phyloP scores from a whole-genome alignment of 2,113 vertebrate species.

The Sminthopsis crassicaudata region DNA sequence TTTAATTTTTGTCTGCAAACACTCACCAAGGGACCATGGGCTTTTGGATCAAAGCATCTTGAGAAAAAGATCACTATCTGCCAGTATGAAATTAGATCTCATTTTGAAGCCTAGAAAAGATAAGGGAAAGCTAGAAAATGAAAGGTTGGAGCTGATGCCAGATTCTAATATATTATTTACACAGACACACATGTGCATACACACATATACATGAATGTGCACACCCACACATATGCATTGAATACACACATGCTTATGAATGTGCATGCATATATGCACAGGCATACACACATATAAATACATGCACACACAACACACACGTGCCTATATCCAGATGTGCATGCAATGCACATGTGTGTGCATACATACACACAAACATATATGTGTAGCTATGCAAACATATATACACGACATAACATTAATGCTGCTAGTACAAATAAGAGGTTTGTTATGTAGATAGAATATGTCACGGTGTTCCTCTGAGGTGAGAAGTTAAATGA shows the following conservation, averaged over 20 bases:
- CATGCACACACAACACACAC: no score
- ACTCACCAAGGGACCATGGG: conserved; percentile 31
- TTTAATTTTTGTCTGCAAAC: neutral
- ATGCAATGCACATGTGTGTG: no score
- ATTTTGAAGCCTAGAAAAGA: conserved; percentile 63
- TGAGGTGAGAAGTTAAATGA: neutral
- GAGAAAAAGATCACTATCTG: conserved; percentile 35
- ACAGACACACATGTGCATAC: no score
- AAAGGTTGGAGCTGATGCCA: conserved; percentile 48
- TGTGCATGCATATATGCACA: no score
- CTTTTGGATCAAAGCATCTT: conserved; percentile 55
- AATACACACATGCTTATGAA: no score
- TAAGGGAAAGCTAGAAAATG: conserved; percentile 53
- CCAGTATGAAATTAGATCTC: conserved; percentile 41
- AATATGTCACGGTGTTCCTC: neutral
- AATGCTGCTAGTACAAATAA: conserved; percentile 45
- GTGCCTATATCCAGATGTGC: no score
- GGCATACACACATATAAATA: no score
- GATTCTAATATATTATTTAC: conserved; percentile 14
- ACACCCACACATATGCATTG: no score
- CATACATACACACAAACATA: no score
- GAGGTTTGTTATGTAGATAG: neutral
- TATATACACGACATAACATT: neutral
- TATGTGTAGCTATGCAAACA: no score
- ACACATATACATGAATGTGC: no score